Base-by-base conservation (phyloP, 1,140 invertebrate species). In the Brachionus calyciflorus region DNA sequence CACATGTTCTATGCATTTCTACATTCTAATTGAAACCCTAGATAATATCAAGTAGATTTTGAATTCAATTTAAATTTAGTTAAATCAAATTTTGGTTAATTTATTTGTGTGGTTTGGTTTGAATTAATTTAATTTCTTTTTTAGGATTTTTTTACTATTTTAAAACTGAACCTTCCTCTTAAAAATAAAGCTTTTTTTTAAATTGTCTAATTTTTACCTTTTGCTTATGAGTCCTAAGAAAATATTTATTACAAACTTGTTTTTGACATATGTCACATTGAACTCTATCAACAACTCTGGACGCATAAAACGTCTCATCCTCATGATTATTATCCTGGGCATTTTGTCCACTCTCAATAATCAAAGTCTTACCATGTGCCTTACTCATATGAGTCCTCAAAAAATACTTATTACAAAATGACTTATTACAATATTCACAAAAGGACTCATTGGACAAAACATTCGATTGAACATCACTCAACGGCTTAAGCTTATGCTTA, bases 201-300 rank as follows among this genome's bases (percentile, higher is more conserved):
- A 37, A 9, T 37, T 37, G 33, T 9, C 33, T 5, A 60, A 33
- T 30, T 12, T 4, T 37, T 60, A 60, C 97, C 83, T 97, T 91
- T 80, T 97, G 91, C 93, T 99, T 99, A 86, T 99, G 96, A 0
- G 95, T 98, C 82, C 96, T 94, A 90, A 99, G 93, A 83, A 99
- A 99, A 82, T 99, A 99, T 84, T 99, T 99, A 86, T 99, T 99
- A 86, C 96, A 99, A 33, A 98, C 85, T 84, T 76, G 69, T 86
- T 99, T 99, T 85, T 98, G 98, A 85, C 97, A 99, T 76, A 99
- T 96, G 83, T 98, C 94, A 84, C 97, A 99, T 94, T 51, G 87
- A 81, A 81, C 88, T 83, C 78, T 87, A 49, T 88, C 87, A 21
- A 85, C 86, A 53, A 88, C 83, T 78, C 87, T 87, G 6, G 83